Evolutionary conservation across 2,888 invertebrate genomes (phyloP), one percentile per base, ranked within the genome.

Genomic region (Herminia tarsipennalis): DNA sequence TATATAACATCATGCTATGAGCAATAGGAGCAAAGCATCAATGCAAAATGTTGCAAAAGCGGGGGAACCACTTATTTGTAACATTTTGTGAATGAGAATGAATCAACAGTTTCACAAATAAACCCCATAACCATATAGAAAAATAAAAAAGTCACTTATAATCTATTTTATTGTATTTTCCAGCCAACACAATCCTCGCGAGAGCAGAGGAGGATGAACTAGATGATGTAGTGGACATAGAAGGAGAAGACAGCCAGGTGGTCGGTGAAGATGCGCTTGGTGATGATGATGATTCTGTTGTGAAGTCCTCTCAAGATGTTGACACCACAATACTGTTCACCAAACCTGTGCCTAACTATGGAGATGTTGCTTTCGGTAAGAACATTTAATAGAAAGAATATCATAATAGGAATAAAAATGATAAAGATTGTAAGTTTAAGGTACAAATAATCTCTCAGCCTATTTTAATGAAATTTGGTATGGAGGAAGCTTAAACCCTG

Each of bases 241-340:
- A 94, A 58, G 93, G 93, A 38, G 94, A 94, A 70, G 93, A 92
- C 74, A 92, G 88, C 68, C 93, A 93, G 58, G 92, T 93, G 28
- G 94, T 93, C 0, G 93, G 93, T 6, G 94, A 94, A 18, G 93
- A 93, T 34, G 93, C 92, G 25, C 91, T 93, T 0, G 94, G 93
- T 34, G 95, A 95, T 18, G 94, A 94, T 57, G 93, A 93, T 64
- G 93, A 93, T 52, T 80, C 83, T 0, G 56, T 88, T 0, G 93
- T 93, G 1, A 94, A 93, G 56, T 95, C 97, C 2, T 98, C 98
- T 0, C 96, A 97, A 30, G 96, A 98, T 91, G 97, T 97, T 2
- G 98, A 98, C 70, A 97, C 98, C 0, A 95, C 95, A 9, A 94
- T 99, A 73, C 91, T 98, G 48, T 99, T 99, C 84, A 96, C 95